Percentiles rank a stretch among this genome's conserved stretches.
Conservation (phyloP, 2,797 vertebrate genomes). For the Fistularia commersonii region DNA sequence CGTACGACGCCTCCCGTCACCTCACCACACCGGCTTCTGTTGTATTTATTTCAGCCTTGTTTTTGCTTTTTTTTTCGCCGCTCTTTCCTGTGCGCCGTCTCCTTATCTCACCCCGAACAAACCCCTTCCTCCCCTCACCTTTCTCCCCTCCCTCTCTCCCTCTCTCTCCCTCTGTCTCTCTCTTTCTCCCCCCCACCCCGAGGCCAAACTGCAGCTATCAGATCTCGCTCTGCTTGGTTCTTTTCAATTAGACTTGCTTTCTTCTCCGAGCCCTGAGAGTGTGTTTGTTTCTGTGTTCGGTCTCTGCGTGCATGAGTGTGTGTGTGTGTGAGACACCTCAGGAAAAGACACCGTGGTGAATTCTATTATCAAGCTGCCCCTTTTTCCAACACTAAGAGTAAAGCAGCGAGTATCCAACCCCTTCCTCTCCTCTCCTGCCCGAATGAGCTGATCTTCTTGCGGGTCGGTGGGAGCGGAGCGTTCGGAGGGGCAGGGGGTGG, state of each 20-base stretch:
- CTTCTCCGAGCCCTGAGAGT: constrained; percentile 41
- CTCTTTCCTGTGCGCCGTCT: neutral
- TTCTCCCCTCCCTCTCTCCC: neutral
- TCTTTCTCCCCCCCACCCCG: constrained; percentile 29
- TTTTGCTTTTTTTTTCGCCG: no score
- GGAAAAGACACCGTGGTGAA: constrained; percentile 59
- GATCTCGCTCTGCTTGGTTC: constrained; percentile 71
- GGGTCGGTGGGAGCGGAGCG: no score
- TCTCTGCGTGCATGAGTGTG: neutral
- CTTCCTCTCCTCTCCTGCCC: neutral
- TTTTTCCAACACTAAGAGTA: constrained; percentile 38
- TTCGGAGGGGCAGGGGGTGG: no score
- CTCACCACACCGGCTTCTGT: no score
- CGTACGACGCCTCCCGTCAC: no score
- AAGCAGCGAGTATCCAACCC: constrained; percentile 28
- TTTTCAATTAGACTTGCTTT: constrained; percentile 74
- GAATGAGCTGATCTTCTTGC: no score
- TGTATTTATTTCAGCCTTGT: no score
- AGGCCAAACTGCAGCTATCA: constrained; percentile 62
- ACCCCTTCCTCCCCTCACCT: constrained; percentile 28
- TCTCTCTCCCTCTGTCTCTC: neutral
- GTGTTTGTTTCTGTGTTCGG: constrained; percentile 2
- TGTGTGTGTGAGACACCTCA: constrained; percentile 54
- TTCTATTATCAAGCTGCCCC: constrained; percentile 55
- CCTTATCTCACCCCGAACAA: constrained; percentile 39